Conservation (phyloP, 37 sponge, comb jelly and placozoan species). For the Spongia lamella region DNA sequence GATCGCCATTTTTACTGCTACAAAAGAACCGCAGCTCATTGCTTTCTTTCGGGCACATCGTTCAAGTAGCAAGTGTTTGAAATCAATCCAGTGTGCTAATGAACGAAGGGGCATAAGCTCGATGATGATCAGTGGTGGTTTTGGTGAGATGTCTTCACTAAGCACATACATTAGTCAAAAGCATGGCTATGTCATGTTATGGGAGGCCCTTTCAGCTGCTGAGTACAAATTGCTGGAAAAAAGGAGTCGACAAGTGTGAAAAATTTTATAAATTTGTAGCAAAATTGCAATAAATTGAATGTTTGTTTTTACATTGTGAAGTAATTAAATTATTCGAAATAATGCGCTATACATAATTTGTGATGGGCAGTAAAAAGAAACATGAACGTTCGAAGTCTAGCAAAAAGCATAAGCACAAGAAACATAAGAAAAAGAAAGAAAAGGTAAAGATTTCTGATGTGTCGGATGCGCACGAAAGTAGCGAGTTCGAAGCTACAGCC, state of each 20-base stretch:
- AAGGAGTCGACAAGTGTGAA: background rate
- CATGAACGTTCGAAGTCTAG: background rate
- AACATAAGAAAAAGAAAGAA: no score
- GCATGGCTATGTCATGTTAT: conserved; percentile 62
- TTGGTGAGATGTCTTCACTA: conserved; percentile 43
- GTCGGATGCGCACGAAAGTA: no score
- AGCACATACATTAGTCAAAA: background rate
- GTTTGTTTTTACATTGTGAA: background rate
- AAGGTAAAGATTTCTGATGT: no score
- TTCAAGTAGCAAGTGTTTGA: conserved; percentile 45
- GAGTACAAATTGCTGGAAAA: conserved; percentile 39
- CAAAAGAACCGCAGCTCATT: conserved; percentile 29
- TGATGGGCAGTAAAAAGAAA: background rate
- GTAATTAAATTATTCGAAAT: background rate
- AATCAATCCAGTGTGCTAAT: conserved; percentile 39
- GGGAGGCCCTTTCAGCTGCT: conserved; percentile 54
- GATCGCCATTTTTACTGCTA: conserved; percentile 56
- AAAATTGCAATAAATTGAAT: background rate
- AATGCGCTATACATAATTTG: background rate
- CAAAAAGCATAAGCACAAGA: no score
- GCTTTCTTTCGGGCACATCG: conserved; percentile 59
- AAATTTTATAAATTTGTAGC: background rate
- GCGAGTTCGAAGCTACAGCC: no score
- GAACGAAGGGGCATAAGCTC: conserved; percentile 7
- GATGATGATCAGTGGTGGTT: conserved; percentile 68